These are phyloP conservation scores for Adelosebastes latens DNA, from an alignment of 2,797 vertebrate species.

Conservation along the genomic window DNA sequence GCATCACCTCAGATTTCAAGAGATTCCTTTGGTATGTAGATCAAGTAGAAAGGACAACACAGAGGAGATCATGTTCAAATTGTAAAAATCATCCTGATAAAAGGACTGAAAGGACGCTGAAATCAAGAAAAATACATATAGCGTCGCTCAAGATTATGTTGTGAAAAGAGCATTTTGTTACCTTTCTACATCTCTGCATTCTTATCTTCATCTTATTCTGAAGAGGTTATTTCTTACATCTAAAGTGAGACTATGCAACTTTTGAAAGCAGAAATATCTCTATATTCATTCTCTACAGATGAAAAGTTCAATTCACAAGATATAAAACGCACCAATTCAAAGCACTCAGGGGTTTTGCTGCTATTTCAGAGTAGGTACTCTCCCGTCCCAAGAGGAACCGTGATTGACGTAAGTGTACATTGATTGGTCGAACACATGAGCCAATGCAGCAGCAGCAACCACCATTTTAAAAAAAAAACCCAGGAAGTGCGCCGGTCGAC, in stretches of 20 bases:
- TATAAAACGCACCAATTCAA: no score
- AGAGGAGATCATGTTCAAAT: neutral
- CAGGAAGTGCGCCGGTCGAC: no score
- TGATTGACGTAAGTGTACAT: no score
- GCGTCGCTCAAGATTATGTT: neutral
- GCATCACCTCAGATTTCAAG: neutral
- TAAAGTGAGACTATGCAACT: no score
- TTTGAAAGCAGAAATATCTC: no score
- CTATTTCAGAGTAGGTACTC: no score
- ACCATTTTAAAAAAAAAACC: accelerated
- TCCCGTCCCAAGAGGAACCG: no score
- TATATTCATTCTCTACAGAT: no score
- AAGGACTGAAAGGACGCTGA: neutral
- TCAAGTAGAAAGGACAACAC: neutral
- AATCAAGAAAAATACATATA: neutral
- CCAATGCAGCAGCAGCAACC: no score
- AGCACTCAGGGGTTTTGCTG: no score
- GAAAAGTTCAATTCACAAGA: no score
- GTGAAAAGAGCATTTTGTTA: neutral
- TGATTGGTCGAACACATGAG: no score
- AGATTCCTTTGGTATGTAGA: constrained; percentile 2
- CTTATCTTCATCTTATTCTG: neutral
- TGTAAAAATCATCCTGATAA: neutral
- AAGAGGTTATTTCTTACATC: neutral
- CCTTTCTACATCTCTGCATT: neutral